A percentile compares a stretch with the other conserved stretches of the same genome.
phyloP scores from a whole-genome alignment of 2,797 vertebrate species.

The Muraenolepis orangiensis region DNA sequence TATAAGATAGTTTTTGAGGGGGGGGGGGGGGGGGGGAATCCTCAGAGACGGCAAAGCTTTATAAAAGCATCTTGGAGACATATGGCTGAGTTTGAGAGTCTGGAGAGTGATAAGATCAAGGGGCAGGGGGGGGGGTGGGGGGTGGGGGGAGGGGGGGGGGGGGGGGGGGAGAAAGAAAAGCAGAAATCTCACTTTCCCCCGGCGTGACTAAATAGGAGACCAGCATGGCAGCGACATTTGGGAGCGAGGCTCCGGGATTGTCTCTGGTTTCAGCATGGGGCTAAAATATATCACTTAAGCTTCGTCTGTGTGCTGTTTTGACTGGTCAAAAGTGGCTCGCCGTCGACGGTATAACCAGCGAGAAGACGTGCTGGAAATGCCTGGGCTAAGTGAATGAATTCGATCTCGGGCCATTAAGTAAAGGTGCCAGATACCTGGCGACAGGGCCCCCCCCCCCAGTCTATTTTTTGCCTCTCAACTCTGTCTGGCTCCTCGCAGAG shows the following conservation, averaged over 20 bases:
- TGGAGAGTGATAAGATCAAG: constrained; percentile 45
- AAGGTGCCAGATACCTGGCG: constrained; percentile 11
- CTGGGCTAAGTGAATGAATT: neutral
- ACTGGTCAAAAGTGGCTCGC: neutral
- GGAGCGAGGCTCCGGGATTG: constrained; percentile 1
- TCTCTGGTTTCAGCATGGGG: neutral
- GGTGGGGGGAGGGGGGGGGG: neutral
- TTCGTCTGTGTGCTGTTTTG: neutral
- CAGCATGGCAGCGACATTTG: constrained; percentile 13
- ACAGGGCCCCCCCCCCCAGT: constrained; percentile 8
- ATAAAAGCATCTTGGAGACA: constrained; percentile 44
- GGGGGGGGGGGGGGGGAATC: too few relatives aligned
- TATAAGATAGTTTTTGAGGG: constrained; percentile 35
- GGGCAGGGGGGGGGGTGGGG: neutral
- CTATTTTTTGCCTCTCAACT: neutral
- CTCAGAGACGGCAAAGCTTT: constrained; percentile 29
- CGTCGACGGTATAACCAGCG: neutral
- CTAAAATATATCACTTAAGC: neutral
- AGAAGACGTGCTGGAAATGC: neutral
- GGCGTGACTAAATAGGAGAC: constrained; percentile 13
- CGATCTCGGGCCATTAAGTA: neutral
- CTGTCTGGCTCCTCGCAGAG: constrained; percentile 4
- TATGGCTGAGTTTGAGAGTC: constrained; percentile 30
- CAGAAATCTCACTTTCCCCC: constrained; percentile 27
- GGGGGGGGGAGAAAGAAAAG: neutral